Conservation (phyloP, 2,888 invertebrate genomes). For the Lomographa bimaculata region DNA sequence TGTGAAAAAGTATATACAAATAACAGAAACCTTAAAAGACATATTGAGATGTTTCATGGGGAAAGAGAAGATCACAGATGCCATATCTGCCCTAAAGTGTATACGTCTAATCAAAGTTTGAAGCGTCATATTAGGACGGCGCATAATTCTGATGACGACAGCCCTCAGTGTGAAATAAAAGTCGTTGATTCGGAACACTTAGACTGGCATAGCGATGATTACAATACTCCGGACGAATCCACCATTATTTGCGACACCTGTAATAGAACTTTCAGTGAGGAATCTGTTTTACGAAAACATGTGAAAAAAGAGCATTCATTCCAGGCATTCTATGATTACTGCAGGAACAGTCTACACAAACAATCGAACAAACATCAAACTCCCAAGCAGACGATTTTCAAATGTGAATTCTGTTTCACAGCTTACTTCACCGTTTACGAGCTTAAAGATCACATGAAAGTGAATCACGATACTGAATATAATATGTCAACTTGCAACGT, state of each 20-base stretch:
- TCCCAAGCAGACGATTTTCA: constrained; percentile 34
- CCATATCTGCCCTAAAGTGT: constrained; percentile 61
- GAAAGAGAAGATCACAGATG: constrained; percentile 56
- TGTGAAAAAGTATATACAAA: constrained; percentile 62
- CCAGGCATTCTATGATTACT: constrained; percentile 61
- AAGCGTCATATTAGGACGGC: constrained; percentile 48
- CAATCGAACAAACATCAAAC: constrained; percentile 28
- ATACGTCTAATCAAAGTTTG: constrained; percentile 63
- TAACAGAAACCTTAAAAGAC: constrained; percentile 57
- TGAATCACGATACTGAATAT: constrained; percentile 57
- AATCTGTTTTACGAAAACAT: constrained; percentile 53
- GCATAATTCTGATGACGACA: constrained; percentile 42
- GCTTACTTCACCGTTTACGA: constrained; percentile 52
- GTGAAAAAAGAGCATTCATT: constrained; percentile 61
- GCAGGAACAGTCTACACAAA: constrained; percentile 51
- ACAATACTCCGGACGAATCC: constrained; percentile 12
- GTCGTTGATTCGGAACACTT: constrained; percentile 6
- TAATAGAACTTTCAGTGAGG: constrained; percentile 45
- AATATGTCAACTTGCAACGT: constrained; percentile 61
- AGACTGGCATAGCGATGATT: constrained; percentile 13
- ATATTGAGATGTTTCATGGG: constrained; percentile 60
- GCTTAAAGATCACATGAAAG: constrained; percentile 60
- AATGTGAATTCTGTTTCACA: constrained; percentile 59
- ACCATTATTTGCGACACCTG: constrained; percentile 50
- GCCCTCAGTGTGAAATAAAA: constrained; percentile 30